These are phyloP conservation scores for Harpalus rubripes DNA, from an alignment of 2,888 invertebrate genomes.

Conservation along the genomic window DNA sequence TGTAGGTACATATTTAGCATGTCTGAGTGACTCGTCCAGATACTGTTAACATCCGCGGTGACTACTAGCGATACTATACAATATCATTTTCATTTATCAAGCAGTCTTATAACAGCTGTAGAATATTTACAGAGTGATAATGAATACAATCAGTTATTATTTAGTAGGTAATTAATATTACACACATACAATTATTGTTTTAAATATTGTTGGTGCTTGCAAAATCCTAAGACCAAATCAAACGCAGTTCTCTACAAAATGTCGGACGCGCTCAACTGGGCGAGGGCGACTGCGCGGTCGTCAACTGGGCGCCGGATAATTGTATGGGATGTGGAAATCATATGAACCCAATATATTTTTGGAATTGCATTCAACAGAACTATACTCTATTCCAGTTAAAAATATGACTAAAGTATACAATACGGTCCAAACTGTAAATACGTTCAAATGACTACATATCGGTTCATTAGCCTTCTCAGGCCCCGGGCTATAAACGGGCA, in stretches of 20 bases:
- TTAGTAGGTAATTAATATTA: constrained; percentile 67
- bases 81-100: constrained; percentile 69
- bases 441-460: too few species aligned
- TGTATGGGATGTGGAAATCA: too few species aligned
- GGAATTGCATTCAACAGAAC: too few species aligned
- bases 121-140: constrained; percentile 70
- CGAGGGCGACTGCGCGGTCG: too few species aligned
- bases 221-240: constrained; percentile 66
- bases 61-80: constrained; percentile 70
- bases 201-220: constrained; percentile 68
- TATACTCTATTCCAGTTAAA: too few species aligned
- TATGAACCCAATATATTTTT: too few species aligned
- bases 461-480: too few species aligned
- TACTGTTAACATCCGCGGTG: constrained; percentile 65
- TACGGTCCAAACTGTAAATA: too few species aligned
- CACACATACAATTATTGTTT: constrained; percentile 68
- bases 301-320: too few species aligned
- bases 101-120: constrained; percentile 72
- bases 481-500: too few species aligned
- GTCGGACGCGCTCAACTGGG: too few species aligned
- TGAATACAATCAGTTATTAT: constrained; percentile 67
- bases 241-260: constrained; percentile 63
- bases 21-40: constrained; percentile 65
- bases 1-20: constrained; percentile 68
- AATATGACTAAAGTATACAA: too few species aligned